Evolutionary conservation across 2,797 vertebrate genomes (phyloP).

Genomic region (Melanotaenia pygmaea): DNA sequence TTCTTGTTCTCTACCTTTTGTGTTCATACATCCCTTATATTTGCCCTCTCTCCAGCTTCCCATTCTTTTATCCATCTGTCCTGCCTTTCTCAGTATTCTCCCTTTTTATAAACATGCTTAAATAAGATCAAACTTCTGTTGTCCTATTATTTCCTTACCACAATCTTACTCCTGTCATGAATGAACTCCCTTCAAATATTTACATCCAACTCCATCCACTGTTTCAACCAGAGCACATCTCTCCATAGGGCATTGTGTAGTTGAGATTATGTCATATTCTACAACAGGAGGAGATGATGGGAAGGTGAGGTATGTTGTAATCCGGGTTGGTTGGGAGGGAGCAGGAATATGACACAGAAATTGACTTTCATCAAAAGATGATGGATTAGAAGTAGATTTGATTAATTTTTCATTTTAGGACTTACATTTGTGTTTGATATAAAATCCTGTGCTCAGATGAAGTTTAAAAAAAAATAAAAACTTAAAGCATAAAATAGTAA

Average conservation of each 20-base stretch:
- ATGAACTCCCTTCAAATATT: slow-evolving; percentile 1
- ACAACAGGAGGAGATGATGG: too few relatives aligned
- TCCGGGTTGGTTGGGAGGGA: too few relatives aligned
- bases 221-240: slow-evolving; percentile 40
- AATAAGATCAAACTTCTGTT: neutral
- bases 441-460: too few relatives aligned
- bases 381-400: too few relatives aligned
- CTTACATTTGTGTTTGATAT: too few relatives aligned
- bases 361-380: too few relatives aligned
- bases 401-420: too few relatives aligned
- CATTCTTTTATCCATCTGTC: neutral
- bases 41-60: neutral
- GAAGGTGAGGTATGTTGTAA: neutral
- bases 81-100: neutral
- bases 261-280: too few relatives aligned
- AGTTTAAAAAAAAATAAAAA: too few relatives aligned
- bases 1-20: neutral
- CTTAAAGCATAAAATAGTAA: too few relatives aligned
- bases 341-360: too few relatives aligned
- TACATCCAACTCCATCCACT: too few relatives aligned
- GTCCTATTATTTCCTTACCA: neutral
- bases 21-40: neutral
- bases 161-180: slow-evolving; percentile 26
- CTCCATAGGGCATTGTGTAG: slow-evolving; percentile 4
- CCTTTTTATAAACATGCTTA: neutral